These are phyloP conservation scores for zebrafish (Danio rerio) DNA, from an alignment of 2,113 vertebrate genomes.

Conservation along the genomic window GRCz12tu NC_133191.1:8600501-8601000, in stretches of 20 bases:
- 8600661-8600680: no score
- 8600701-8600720: no score
- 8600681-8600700: no score
- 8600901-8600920: constrained; percentile 65
- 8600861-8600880: constrained; percentile 76
- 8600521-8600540: no score
- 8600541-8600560: no score
- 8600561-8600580: no score
- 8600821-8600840: constrained; percentile 85
- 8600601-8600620: no score
- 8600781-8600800: constrained; percentile 84
- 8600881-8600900: constrained; percentile 74
- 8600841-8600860: constrained; percentile 88
- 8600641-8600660: no score
- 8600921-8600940: no score
- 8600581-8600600: no score
- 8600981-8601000: background rate
- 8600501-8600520: no score
- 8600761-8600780: constrained; percentile 85
- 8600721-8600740: background rate
- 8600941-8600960: background rate
- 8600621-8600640: no score
- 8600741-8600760: constrained; percentile 30
- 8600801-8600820: constrained; percentile 88
- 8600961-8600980: background rate